Percentiles rank a stretch among this genome's conserved stretches.
Conservation (phyloP, 2,113 vertebrate species). For the Excalfactoria chinensis region DNA sequence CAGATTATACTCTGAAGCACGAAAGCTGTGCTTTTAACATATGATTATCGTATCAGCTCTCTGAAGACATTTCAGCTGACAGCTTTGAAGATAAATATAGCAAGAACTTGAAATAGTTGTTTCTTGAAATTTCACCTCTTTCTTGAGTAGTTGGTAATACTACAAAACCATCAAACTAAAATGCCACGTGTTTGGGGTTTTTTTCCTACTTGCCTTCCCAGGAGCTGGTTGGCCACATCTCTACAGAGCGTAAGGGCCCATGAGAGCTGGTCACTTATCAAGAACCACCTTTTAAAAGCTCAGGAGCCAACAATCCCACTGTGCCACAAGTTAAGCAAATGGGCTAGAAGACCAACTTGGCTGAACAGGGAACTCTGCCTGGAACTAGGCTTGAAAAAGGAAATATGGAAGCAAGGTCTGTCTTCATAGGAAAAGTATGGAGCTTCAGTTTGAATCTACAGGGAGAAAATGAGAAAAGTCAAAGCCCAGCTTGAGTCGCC, state of each 20-base stretch:
- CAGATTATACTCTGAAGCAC: neutral
- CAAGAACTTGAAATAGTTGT: neutral
- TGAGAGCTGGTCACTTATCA: neutral
- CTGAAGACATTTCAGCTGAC: neutral
- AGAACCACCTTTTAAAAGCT: neutral
- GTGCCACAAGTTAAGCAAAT: neutral
- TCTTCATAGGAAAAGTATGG: neutral
- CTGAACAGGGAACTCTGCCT: neutral
- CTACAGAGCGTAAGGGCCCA: neutral
- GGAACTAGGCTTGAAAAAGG: neutral
- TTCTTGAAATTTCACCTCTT: neutral
- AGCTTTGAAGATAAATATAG: neutral
- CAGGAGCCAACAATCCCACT: neutral
- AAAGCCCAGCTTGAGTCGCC: neutral
- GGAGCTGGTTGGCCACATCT: neutral
- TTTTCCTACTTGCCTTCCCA: neutral
- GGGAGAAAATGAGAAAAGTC: neutral
- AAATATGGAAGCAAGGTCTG: neutral
- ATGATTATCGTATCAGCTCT: neutral
- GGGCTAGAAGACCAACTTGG: neutral
- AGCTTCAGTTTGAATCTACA: neutral
- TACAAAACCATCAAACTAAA: neutral
- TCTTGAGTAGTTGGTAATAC: neutral
- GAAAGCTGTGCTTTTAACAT: neutral
- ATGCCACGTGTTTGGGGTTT: neutral